Evolutionary conservation across 2,888 invertebrate species (phyloP).

Genomic region (Diabrotica balteata): DNA sequence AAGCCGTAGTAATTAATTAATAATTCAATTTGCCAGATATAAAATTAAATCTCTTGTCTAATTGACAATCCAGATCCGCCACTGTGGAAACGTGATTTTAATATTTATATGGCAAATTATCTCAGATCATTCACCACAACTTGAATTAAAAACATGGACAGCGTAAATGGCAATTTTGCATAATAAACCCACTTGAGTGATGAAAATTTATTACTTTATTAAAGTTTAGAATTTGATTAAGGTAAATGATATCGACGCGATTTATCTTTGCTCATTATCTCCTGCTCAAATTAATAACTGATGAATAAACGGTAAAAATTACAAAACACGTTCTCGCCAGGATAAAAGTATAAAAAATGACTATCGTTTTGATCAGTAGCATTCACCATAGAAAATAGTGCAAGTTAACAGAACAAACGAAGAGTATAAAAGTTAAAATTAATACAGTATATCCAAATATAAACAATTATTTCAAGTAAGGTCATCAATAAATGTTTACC

Average conservation of each 20-base stretch:
- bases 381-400: too few relatives aligned
- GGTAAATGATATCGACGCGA: constrained; percentile 32
- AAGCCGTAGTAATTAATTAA: too few relatives aligned
- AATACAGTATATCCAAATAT: too few relatives aligned
- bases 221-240: constrained; percentile 38
- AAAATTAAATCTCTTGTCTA: too few relatives aligned
- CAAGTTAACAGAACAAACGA: too few relatives aligned
- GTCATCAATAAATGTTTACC: too few relatives aligned
- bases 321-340: too few relatives aligned
- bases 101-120: constrained; percentile 26
- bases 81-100: constrained; percentile 22
- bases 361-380: too few relatives aligned
- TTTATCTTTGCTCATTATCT: constrained; percentile 32
- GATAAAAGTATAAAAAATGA: too few relatives aligned
- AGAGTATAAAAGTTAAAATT: too few relatives aligned
- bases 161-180: constrained; percentile 34
- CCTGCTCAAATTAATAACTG: constrained; percentile 27
- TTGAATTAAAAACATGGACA: constrained; percentile 19
- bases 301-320: background rate
- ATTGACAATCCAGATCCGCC: background rate
- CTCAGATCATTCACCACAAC: constrained; percentile 12
- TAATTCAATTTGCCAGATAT: too few relatives aligned
- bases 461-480: too few relatives aligned
- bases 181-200: constrained; percentile 35
- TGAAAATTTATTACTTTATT: constrained; percentile 39